Evolutionary conservation across 2,113 vertebrate species (phyloP).

Genomic region (Loxodonta africana): DNA sequence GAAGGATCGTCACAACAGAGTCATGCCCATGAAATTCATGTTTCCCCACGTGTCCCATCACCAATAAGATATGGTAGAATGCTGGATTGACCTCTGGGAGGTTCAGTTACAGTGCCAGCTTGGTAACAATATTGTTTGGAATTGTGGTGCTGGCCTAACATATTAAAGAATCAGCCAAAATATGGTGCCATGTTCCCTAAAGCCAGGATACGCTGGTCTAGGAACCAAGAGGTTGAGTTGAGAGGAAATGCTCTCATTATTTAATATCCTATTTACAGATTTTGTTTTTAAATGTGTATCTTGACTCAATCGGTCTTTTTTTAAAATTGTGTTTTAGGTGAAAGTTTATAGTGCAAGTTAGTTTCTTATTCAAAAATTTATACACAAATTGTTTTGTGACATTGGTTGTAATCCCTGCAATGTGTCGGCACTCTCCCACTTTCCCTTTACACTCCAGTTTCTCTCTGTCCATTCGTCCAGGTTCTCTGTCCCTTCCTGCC

Average conservation of each 20-base stretch:
- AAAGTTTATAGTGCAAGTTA: too few relatives aligned
- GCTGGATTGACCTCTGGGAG: background rate
- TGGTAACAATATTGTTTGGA: background rate
- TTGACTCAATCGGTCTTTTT: too few relatives aligned
- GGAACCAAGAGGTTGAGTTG: background rate
- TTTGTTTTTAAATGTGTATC: too few relatives aligned
- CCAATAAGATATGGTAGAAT: background rate
- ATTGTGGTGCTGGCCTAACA: background rate
- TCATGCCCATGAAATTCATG: background rate
- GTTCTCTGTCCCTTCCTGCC: too few relatives aligned
- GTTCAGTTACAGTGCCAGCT: background rate
- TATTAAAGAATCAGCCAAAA: background rate
- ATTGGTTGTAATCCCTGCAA: too few relatives aligned
- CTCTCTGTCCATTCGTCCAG: too few relatives aligned
- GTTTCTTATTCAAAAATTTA: too few relatives aligned
- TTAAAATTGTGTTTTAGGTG: too few relatives aligned
- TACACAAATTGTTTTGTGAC: too few relatives aligned
- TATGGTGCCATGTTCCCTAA: background rate
- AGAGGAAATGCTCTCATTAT: background rate
- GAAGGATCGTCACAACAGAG: background rate
- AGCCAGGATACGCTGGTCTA: background rate
- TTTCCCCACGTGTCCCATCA: background rate
- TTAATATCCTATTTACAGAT: background rate
- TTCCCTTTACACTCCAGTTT: too few relatives aligned
- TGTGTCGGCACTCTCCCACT: too few relatives aligned